A percentile compares a stretch with the other conserved stretches of the same genome.
Conservation (phyloP, 2,888 invertebrate genomes). For the Drosophila fungiperda region DNA sequence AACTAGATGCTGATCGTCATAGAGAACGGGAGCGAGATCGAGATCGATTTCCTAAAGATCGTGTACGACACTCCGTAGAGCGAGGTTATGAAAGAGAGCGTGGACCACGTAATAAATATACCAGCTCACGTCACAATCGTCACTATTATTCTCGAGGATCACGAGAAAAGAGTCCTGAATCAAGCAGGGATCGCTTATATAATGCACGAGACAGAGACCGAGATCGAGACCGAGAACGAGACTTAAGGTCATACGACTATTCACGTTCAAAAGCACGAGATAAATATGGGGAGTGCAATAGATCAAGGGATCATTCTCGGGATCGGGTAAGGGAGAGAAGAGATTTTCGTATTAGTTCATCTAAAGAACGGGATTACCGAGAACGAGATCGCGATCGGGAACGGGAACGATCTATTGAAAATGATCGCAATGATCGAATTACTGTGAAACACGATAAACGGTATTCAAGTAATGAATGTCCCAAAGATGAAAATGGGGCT, state of each 20-base stretch:
- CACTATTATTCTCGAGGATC: conserved; percentile 78
- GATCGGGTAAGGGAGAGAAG: conserved; percentile 83
- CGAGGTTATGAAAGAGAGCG: conserved; percentile 71
- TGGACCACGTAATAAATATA: conserved; percentile 67
- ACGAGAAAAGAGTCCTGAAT: conserved; percentile 81
- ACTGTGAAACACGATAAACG: conserved; percentile 65
- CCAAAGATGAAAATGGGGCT: conserved; percentile 33
- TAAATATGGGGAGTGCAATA: conserved; percentile 59
- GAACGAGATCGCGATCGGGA: conserved; percentile 83
- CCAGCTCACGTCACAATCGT: conserved; percentile 72
- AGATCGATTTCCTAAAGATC: conserved; percentile 60
- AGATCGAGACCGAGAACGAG: conserved; percentile 31
- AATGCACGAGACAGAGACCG: conserved; percentile 44
- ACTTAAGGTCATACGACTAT: conserved; percentile 55
- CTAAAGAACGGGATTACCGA: conserved; percentile 74
- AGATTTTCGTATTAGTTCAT: conserved; percentile 55
- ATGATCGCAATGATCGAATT: conserved; percentile 54
- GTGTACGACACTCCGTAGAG: conserved; percentile 64
- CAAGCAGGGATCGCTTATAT: conserved; percentile 61
- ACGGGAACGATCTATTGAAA: conserved; percentile 44
- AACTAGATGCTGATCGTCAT: conserved; percentile 58
- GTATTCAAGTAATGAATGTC: conserved; percentile 61
- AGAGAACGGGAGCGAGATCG: conserved; percentile 64
- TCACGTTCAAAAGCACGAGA: conserved; percentile 70
- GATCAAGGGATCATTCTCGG: conserved; percentile 62